These are phyloP conservation scores for Phasianus colchicus DNA, from an alignment of 2,113 vertebrate species.

Conservation along the genomic window DNA sequence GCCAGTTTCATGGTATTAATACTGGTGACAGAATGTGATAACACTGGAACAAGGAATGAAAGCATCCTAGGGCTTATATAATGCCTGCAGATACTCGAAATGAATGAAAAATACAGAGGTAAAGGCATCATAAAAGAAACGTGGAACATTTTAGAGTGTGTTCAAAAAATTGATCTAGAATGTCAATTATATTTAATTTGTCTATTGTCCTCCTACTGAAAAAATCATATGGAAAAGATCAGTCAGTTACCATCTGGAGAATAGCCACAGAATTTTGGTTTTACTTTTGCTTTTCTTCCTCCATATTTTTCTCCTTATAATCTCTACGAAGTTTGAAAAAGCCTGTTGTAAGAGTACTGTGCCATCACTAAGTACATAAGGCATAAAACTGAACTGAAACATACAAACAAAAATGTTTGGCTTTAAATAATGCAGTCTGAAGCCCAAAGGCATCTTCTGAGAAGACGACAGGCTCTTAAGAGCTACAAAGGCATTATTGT, in stretches of 20 bases:
- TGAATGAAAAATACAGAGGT: neutral
- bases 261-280: neutral
- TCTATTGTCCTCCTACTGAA: neutral
- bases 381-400: neutral
- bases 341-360: neutral
- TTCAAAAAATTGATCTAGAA: neutral
- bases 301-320: neutral
- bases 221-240: neutral
- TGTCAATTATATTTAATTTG: neutral
- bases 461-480: neutral
- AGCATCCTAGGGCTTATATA: neutral
- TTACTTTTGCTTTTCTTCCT: accelerated
- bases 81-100: neutral
- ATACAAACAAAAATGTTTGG: neutral
- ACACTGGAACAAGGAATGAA: neutral
- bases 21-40: constrained; percentile 30
- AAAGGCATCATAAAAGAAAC: neutral
- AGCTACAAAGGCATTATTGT: neutral
- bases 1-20: constrained; percentile 53
- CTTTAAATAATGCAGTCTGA: neutral
- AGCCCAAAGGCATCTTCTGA: neutral
- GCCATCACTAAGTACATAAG: neutral
- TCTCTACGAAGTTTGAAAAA: neutral
- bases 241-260: neutral
- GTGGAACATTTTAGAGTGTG: neutral